Base-by-base conservation (phyloP, 2,113 vertebrate species). In the Carassius auratus region DNA sequence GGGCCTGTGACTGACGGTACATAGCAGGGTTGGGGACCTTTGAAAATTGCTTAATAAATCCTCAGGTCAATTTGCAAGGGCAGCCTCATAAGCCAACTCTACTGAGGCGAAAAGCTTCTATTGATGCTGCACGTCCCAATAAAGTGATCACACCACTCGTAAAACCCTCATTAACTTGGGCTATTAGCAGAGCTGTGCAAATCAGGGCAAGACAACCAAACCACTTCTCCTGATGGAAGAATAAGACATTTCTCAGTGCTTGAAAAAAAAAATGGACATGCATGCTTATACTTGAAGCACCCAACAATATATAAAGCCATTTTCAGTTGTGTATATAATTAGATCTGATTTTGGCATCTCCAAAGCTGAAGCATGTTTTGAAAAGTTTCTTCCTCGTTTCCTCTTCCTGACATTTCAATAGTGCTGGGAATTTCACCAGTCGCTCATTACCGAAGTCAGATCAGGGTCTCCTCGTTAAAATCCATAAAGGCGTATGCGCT, bases 31-130 rank as follows among this genome's bases (percentile, higher is more conserved):
- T 82, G 89, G 89, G 78, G 88, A 90, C 88, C 84, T 93, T 91
- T 84, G 84, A 92, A 91, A 92, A 90, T 85, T 85, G 90, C 89
- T 91, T 91, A 85, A 89, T 92, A 93, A 93, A 92, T 91, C 91
- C 90, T 77, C 57, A 36, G 91, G 89, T 92, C 90, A 90, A 91
- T 92, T 92, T 90, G 89, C 89, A 57, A 69, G 85, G 87, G 86
- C 89, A 86, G 85, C 38, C 77, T 90, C 83, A 26, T 87, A 89
- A 89, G 86, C 89, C 55, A 86, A 77, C 88, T 87, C 79, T 36
- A 82, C 83, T 62, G 86, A 83, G 85, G 86, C 42, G 66, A 88
- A 88, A 69, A 83, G 76, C 59, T 68, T 48, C 83, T 84, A 88
- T 91, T 86, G 91, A 91, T 83, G 74, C 85, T 85, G 85, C 84